Percentiles rank a stretch among this genome's conserved stretches.
Evolutionary conservation across 2,797 vertebrate genomes (phyloP).

Genomic region (Rhynchonycteris naso): DNA sequence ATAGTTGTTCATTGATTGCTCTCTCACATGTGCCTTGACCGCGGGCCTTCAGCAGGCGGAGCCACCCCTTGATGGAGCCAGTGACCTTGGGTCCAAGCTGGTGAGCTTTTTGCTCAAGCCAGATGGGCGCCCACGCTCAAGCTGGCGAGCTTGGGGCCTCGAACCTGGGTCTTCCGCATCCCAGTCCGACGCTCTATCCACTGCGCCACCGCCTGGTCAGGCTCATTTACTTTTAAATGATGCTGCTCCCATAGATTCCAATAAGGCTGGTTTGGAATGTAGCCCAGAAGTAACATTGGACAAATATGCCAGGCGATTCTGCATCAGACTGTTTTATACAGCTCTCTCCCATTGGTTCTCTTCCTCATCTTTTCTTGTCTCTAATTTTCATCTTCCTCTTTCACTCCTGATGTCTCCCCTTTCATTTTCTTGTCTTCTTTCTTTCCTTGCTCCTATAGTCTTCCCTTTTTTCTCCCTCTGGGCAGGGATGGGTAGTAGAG

Average conservation of each 20-base stretch:
- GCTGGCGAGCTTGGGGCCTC: too few species aligned
- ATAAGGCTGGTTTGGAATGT: constrained; percentile 64
- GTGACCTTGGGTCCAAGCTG: too few species aligned
- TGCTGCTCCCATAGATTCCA: constrained; percentile 37
- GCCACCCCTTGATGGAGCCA: too few species aligned
- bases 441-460: not conserved
- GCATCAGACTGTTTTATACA: constrained; percentile 13
- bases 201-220: too few species aligned
- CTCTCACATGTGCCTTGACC: too few species aligned
- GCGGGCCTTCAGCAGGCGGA: too few species aligned
- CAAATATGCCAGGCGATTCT: constrained; percentile 34
- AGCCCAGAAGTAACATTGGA: constrained; percentile 62
- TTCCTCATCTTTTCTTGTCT: constrained; percentile 22
- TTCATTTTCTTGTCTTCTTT: not conserved
- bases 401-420: not conserved
- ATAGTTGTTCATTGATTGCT: too few species aligned
- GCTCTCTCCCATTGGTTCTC: not conserved
- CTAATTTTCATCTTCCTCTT: constrained; percentile 44
- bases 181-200: too few species aligned
- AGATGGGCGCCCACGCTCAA: too few species aligned
- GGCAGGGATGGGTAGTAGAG: not conserved
- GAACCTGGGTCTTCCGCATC: too few species aligned
- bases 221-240: constrained; percentile 66
- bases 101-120: too few species aligned
- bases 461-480: not conserved